Conservation (phyloP, 2,797 vertebrate genomes). For the Mormyrops attenuatus region DNA sequence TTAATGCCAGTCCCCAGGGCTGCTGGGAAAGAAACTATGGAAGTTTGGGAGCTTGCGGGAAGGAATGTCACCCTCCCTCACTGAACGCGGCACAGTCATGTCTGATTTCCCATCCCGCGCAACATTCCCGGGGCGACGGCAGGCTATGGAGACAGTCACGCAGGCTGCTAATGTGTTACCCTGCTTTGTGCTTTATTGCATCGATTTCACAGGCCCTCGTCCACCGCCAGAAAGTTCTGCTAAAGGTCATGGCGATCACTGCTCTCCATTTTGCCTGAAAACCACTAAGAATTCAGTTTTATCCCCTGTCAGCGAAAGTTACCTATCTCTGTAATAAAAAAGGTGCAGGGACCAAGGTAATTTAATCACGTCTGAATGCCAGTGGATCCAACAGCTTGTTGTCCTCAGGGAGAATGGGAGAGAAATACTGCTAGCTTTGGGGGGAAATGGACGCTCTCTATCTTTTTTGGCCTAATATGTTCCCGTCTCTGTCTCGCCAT, state of each 20-base stretch:
- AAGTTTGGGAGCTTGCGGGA: neutral
- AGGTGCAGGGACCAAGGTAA: neutral
- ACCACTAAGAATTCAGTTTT: constrained; percentile 14
- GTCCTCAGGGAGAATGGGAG: neutral
- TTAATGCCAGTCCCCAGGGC: neutral
- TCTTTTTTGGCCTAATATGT: constrained; percentile 12
- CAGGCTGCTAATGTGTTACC: constrained; percentile 8
- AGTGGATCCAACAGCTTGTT: neutral
- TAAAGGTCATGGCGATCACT: neutral
- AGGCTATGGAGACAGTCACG: constrained; percentile 3
- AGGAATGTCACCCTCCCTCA: neutral
- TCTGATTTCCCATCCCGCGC: constrained; percentile 9
- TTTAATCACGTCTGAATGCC: constrained; percentile 16
- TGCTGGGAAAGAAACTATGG: neutral
- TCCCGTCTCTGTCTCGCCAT: neutral
- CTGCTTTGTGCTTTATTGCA: constrained; percentile 11
- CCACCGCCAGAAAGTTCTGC: neutral
- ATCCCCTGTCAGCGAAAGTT: constrained; percentile 16
- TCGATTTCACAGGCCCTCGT: neutral
- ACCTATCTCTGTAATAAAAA: constrained; percentile 13
- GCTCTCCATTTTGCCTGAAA: neutral
- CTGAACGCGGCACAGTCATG: neutral
- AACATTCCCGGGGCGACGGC: neutral
- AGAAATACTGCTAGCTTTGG: neutral
- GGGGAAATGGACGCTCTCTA: neutral